Evolutionary conservation across 2,888 invertebrate genomes (phyloP).

Genomic region (Eupithecia dodoneata): DNA sequence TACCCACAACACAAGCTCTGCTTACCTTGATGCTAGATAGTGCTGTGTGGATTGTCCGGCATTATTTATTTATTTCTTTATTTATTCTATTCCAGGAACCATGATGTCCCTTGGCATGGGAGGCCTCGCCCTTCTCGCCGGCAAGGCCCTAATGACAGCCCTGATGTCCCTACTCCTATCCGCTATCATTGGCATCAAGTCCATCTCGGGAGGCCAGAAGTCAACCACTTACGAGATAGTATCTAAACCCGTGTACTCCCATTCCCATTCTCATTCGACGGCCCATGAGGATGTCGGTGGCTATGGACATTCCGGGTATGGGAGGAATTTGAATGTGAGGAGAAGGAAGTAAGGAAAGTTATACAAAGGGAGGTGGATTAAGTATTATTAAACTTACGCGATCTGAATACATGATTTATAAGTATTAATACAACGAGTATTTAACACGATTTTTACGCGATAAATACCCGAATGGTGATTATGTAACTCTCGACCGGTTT

Average conservation of each 20-base stretch:
- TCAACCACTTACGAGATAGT: constrained; percentile 93
- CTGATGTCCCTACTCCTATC: constrained; percentile 91
- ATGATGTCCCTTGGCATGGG: constrained; percentile 89
- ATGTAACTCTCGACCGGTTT: no score
- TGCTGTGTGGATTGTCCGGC: no score
- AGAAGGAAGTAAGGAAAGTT: constrained; percentile 22
- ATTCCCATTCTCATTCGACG: constrained; percentile 85
- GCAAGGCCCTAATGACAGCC: constrained; percentile 93
- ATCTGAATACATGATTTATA: no score
- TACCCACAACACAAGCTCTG: no score
- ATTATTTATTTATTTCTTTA: no score
- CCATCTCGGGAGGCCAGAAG: constrained; percentile 87
- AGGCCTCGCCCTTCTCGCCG: constrained; percentile 90
- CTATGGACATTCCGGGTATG: constrained; percentile 83
- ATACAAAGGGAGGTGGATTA: not conserved
- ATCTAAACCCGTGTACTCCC: constrained; percentile 91
- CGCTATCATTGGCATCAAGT: constrained; percentile 90
- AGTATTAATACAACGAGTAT: no score
- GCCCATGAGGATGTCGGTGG: constrained; percentile 84
- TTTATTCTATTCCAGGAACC: constrained; percentile 79
- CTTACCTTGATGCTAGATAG: no score
- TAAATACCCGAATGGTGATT: no score
- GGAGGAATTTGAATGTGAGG: constrained; percentile 68
- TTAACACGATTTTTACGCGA: no score
- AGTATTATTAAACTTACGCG: no score